Percentiles rank a stretch among this genome's conserved stretches.
These are phyloP conservation scores for Callocephalon fimbriatum DNA, from an alignment of 2,113 vertebrate genomes.

Conservation along the genomic window DNA sequence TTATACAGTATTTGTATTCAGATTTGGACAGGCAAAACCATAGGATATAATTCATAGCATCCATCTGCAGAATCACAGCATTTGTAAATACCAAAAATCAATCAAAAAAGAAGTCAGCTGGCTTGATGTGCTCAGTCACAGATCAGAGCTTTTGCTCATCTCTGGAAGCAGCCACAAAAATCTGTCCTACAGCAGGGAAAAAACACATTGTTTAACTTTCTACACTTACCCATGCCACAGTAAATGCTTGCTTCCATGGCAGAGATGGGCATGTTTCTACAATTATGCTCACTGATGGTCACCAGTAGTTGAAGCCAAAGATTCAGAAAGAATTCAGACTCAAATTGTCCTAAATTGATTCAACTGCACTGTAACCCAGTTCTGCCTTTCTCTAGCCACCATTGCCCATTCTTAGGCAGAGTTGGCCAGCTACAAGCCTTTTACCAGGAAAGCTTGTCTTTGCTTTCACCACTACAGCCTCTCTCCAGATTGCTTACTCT, in stretches of 20 bases:
- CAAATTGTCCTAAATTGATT: not conserved
- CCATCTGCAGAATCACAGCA: not conserved
- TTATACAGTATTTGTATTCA: not conserved
- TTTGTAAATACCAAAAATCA: conserved; percentile 31
- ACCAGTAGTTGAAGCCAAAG: not conserved
- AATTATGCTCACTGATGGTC: rapidly evolving
- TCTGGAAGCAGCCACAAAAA: not conserved
- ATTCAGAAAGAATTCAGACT: not conserved
- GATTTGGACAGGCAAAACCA: not conserved
- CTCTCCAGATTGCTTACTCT: not conserved
- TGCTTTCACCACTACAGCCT: not conserved
- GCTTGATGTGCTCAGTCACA: conserved; percentile 1
- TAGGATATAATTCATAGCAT: not conserved
- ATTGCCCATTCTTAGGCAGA: not conserved
- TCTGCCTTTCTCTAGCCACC: not conserved
- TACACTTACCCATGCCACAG: not conserved
- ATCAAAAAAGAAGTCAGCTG: not conserved
- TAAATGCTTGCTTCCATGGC: not conserved
- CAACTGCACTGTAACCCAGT: not conserved
- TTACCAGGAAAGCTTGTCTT: not conserved
- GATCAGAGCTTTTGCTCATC: not conserved
- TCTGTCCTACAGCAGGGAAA: not conserved
- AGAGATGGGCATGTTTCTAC: not conserved
- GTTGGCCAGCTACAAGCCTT: not conserved
- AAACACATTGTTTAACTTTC: not conserved